Evolutionary conservation across 2,888 invertebrate genomes (phyloP).

Genomic region (Oconnorella tubifera): DNA sequence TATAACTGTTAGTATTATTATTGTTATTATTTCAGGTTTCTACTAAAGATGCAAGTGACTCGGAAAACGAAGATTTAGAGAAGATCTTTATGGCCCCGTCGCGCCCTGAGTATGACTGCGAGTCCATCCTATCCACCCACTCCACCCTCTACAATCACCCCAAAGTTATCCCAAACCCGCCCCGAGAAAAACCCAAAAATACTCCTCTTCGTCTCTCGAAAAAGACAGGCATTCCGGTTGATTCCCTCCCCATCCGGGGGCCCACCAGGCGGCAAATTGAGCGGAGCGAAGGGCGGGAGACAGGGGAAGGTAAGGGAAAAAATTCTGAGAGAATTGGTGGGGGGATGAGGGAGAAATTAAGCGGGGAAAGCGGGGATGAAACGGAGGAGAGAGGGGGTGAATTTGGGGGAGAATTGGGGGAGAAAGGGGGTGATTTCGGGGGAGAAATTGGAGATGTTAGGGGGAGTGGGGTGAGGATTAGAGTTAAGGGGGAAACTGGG

Average conservation of each 20-base stretch:
- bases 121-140: slow-evolving; percentile 78
- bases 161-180: slow-evolving; percentile 58
- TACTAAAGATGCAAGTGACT: slow-evolving; percentile 40
- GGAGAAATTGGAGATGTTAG: not conserved
- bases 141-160: slow-evolving; percentile 91
- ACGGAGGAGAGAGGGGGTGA: not conserved
- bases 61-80: slow-evolving; percentile 48
- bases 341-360: no score
- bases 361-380: not conserved
- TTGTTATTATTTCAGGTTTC: no score
- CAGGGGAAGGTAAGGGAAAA: not conserved
- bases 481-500: slow-evolving; percentile 44
- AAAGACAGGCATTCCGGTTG: not conserved
- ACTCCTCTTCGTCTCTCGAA: slow-evolving; percentile 7
- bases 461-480: no score
- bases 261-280: slow-evolving; percentile 4
- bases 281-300: slow-evolving; percentile 34
- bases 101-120: slow-evolving; percentile 80
- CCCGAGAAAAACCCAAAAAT: slow-evolving; percentile 32
- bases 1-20: no score
- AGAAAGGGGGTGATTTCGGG: no score
- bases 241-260: not conserved
- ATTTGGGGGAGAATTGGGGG: not conserved
- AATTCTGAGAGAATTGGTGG: no score
- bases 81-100: slow-evolving; percentile 64